phyloP scores from a whole-genome alignment of 2,888 invertebrate species.

The Icerya purchasi region DNA sequence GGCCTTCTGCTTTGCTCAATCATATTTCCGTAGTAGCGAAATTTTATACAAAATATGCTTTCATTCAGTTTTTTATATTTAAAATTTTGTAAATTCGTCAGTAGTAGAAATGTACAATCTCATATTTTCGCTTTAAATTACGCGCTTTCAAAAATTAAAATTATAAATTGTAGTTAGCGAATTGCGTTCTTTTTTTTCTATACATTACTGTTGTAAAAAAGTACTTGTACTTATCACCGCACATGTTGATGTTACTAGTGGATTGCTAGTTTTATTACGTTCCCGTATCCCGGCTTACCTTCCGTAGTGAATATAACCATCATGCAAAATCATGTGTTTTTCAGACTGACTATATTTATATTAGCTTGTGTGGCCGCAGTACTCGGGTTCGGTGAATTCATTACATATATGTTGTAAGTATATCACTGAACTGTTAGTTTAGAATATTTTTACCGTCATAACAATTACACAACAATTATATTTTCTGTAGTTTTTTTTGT shows the following conservation, averaged over 20 bases:
- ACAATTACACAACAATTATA: no score
- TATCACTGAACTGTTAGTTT: no score
- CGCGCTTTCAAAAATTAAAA: background rate
- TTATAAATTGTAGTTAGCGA: background rate
- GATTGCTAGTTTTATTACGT: constrained; percentile 47
- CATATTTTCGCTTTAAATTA: background rate
- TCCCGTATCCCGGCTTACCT: constrained; percentile 48
- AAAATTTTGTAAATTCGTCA: no score
- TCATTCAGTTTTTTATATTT: no score
- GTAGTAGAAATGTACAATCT: no score
- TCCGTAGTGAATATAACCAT: constrained; percentile 36
- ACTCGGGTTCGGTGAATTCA: constrained; percentile 58
- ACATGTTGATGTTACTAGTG: constrained; percentile 32
- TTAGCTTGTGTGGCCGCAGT: constrained; percentile 43
- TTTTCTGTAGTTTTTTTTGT: no score
- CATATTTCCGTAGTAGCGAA: no score
- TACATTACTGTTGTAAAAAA: background rate
- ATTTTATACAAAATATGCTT: no score
- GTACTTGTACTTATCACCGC: background rate
- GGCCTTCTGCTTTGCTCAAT: no score
- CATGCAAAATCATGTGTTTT: constrained; percentile 52
- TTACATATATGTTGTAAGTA: constrained; percentile 33
- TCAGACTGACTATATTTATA: constrained; percentile 52
- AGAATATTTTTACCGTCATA: no score
- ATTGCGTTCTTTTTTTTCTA: background rate